These are phyloP conservation scores for Synanthedon tipuliformis DNA, from an alignment of 2,888 invertebrate species.

Conservation along the genomic window DNA sequence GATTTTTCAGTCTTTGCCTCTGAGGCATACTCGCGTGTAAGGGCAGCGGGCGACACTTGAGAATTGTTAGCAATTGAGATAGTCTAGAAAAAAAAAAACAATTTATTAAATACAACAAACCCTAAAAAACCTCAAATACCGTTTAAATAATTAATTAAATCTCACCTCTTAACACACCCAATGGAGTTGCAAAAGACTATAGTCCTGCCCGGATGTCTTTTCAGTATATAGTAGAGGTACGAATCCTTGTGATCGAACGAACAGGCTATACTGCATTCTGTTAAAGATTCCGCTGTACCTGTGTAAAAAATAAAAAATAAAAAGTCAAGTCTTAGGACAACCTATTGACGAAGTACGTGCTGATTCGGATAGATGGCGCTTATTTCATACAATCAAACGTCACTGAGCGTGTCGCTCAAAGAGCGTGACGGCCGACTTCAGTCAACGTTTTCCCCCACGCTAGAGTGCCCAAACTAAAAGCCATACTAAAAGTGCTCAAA, in stretches of 20 bases:
- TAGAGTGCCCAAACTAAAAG: no score
- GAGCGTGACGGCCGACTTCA: no score
- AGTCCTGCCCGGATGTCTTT: constrained; percentile 88
- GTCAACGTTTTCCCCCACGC: no score
- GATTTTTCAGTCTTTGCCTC: constrained; percentile 90
- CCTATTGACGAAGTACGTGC: no score
- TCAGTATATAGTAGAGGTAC: constrained; percentile 90
- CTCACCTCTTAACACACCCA: constrained; percentile 85
- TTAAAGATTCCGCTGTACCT: constrained; percentile 86
- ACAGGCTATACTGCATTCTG: constrained; percentile 86
- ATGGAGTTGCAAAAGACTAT: constrained; percentile 96
- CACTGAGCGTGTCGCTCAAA: no score
- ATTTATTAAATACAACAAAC: no score
- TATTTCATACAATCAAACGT: no score
- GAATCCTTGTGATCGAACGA: constrained; percentile 87
- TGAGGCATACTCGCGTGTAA: constrained; percentile 94
- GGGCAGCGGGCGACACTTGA: constrained; percentile 80
- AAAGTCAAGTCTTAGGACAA: no score
- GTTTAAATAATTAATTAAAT: background rate
- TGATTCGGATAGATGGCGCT: no score
- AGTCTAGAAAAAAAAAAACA: constrained; percentile 36
- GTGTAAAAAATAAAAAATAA: background rate
- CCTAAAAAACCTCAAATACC: no score
- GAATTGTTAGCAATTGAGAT: constrained; percentile 74
- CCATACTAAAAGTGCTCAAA: no score